A percentile compares a stretch with the other conserved stretches of the same genome.
Conservation (phyloP, 2,888 invertebrate genomes). For the Agrochola macilenta region DNA sequence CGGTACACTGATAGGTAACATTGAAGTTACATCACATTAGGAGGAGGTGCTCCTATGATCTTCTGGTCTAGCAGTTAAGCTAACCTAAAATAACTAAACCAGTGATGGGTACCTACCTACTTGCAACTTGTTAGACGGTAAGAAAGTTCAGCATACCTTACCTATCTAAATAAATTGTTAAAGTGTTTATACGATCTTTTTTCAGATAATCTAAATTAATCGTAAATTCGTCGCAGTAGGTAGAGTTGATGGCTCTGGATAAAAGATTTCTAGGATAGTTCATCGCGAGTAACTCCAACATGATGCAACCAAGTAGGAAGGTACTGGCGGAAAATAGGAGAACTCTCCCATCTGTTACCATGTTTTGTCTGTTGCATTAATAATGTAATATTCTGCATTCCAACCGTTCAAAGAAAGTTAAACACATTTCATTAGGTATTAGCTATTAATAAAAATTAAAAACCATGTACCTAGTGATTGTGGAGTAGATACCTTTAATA, state of each 20-base stretch:
- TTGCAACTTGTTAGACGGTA: too few relatives aligned
- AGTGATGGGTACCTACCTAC: not conserved
- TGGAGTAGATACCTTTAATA: not conserved
- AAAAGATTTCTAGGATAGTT: not conserved
- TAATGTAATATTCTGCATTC: not conserved
- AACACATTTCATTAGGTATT: not conserved
- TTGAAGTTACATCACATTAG: constrained; percentile 10
- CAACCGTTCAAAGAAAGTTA: not conserved
- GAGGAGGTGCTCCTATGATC: not conserved
- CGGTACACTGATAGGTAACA: constrained; percentile 23
- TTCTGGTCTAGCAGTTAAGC: not conserved
- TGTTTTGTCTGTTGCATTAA: too few relatives aligned
- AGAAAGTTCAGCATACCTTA: not conserved
- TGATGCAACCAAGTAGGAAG: not conserved
- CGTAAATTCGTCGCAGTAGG: too few relatives aligned
- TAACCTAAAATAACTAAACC: not conserved
- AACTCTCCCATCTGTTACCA: not conserved
- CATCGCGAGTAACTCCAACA: not conserved
- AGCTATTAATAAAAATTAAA: too few relatives aligned
- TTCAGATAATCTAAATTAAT: not conserved
- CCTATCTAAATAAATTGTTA: too few relatives aligned
- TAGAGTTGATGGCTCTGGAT: not conserved
- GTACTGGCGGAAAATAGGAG: not conserved
- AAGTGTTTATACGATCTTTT: too few relatives aligned
- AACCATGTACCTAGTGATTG: not conserved